These are phyloP conservation scores for Cromileptes altivelis DNA, from an alignment of 2,113 vertebrate genomes.

Conservation along the genomic window DNA sequence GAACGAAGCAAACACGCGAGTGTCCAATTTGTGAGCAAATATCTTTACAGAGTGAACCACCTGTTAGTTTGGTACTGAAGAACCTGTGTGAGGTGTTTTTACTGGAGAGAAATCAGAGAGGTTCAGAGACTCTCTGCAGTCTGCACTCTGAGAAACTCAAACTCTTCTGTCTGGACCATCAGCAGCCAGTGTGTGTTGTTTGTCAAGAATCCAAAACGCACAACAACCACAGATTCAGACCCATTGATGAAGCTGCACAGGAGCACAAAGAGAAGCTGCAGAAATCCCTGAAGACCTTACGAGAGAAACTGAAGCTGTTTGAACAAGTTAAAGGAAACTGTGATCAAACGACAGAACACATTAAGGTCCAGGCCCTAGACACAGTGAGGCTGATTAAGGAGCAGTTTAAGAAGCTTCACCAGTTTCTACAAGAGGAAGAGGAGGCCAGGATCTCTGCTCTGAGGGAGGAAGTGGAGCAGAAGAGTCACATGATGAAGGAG, in stretches of 20 bases:
- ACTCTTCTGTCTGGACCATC: too few relatives aligned
- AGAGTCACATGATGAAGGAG: constrained; percentile 26
- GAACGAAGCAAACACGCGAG: fast-evolving
- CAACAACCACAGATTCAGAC: too few relatives aligned
- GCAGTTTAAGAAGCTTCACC: too few relatives aligned
- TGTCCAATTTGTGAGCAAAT: constrained; percentile 51
- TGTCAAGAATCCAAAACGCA: too few relatives aligned
- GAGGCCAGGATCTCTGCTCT: constrained; percentile 38
- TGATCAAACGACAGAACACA: constrained; percentile 20
- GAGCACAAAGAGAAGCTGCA: too few relatives aligned
- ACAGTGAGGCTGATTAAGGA: constrained; percentile 37
- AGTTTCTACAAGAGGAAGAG: too few relatives aligned
- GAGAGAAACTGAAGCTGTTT: too few relatives aligned
- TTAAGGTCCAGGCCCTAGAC: constrained; percentile 34
- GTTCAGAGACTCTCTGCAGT: constrained; percentile 14
- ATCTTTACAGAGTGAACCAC: constrained; percentile 27
- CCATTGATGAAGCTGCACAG: too few relatives aligned
- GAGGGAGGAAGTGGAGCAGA: constrained; percentile 47
- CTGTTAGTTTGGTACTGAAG: constrained; percentile 49
- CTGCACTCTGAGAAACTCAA: too few relatives aligned
- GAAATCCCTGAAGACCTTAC: too few relatives aligned
- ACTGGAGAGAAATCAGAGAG: background rate
- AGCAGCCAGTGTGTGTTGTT: too few relatives aligned
- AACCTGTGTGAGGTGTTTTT: constrained; percentile 51
- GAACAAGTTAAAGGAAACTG: too few relatives aligned